Conservation (phyloP, 2,797 vertebrate genomes). For the Platyrinchus mystaceus region DNA sequence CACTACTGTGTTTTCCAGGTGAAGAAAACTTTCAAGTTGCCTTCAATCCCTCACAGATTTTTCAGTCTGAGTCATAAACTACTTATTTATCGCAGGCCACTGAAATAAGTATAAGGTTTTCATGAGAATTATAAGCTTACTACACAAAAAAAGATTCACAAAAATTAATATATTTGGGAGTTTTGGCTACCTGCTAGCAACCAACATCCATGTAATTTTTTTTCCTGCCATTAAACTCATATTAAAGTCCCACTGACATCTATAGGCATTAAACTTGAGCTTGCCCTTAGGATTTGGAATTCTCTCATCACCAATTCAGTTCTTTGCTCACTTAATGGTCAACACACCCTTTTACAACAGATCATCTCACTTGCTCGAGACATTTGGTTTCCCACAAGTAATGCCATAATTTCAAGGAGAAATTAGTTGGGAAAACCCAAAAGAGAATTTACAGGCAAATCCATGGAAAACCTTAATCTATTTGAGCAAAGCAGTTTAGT, state of each 20-base stretch:
- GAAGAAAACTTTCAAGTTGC: neutral
- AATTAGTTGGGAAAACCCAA: neutral
- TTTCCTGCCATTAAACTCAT: neutral
- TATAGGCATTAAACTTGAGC: neutral
- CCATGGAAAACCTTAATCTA: neutral
- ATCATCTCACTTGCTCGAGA: neutral
- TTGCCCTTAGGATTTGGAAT: neutral
- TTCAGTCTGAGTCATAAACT: neutral
- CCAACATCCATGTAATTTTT: neutral
- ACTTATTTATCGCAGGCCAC: neutral
- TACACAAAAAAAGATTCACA: neutral
- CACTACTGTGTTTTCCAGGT: neutral
- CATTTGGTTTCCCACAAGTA: neutral
- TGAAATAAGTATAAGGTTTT: neutral
- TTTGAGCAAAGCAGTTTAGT: neutral
- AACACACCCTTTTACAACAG: neutral
- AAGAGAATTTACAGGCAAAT: neutral
- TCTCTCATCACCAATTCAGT: neutral
- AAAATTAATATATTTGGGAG: neutral
- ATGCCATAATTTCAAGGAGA: neutral
- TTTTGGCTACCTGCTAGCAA: neutral
- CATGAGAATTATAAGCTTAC: neutral
- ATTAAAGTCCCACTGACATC: neutral
- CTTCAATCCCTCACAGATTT: neutral
- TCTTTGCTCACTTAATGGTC: neutral